Percentiles rank a stretch among this genome's conserved stretches.
Evolutionary conservation across 2,113 vertebrate species (phyloP).

Genomic region (Notechis scutatus): DNA sequence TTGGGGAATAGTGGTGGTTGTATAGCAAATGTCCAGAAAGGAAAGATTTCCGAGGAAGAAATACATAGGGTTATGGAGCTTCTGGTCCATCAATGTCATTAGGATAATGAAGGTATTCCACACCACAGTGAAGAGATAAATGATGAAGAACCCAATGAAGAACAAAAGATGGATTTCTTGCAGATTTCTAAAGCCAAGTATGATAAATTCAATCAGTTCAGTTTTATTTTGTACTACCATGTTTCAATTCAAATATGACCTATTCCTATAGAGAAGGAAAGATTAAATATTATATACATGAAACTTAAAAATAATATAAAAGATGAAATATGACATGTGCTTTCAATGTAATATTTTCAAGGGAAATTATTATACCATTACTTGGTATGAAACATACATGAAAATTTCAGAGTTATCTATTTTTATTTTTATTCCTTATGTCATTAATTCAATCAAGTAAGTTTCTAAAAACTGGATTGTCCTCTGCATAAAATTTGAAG

Average conservation of each 20-base stretch:
- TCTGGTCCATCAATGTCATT: slow-evolving; percentile 12
- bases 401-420: too few relatives aligned
- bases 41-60: slow-evolving; percentile 27
- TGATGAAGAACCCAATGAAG: slow-evolving; percentile 44
- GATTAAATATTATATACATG: not conserved
- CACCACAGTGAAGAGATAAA: slow-evolving; percentile 56
- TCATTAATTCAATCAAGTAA: too few relatives aligned
- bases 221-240: slow-evolving; percentile 10
- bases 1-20: slow-evolving; percentile 30
- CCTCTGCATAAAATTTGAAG: too few relatives aligned
- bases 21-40: slow-evolving; percentile 4
- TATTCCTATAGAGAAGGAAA: not conserved
- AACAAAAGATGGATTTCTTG: slow-evolving; percentile 31
- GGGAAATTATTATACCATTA: not conserved
- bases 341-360: not conserved
- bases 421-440: too few relatives aligned
- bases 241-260: not conserved
- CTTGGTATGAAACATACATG: too few relatives aligned
- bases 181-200: slow-evolving; percentile 53
- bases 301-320: not conserved
- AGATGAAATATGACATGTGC: not conserved
- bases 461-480: too few relatives aligned
- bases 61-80: slow-evolving; percentile 38
- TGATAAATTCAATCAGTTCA: slow-evolving; percentile 38
- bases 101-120: slow-evolving; percentile 45